phyloP scores from a whole-genome alignment of 2,888 invertebrate species.

The Elegia similella region DNA sequence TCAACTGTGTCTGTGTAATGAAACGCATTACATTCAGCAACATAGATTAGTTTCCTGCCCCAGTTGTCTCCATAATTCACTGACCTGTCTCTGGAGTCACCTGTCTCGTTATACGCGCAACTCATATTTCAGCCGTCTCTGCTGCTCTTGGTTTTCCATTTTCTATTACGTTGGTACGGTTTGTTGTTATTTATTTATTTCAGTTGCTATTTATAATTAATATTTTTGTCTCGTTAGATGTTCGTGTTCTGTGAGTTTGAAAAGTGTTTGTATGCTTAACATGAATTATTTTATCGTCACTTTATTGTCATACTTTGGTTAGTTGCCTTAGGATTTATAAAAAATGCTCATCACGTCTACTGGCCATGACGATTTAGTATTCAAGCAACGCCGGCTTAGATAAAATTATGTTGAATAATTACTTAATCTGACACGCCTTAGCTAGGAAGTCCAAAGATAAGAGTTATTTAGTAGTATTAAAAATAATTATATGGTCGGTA shows the following conservation, averaged over 20 bases:
- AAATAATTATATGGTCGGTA: too few relatives aligned
- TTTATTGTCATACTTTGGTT: neutral
- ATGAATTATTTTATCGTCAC: too few relatives aligned
- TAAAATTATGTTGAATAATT: slow-evolving; percentile 1
- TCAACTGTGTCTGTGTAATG: neutral
- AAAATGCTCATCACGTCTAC: neutral
- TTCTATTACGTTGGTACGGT: neutral
- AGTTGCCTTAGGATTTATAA: neutral
- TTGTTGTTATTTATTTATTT: too few relatives aligned
- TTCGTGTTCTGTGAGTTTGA: too few relatives aligned
- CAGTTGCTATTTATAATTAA: too few relatives aligned
- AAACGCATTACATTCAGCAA: too few relatives aligned
- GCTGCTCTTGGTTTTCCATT: neutral
- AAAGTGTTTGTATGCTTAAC: neutral
- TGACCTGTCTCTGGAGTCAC: neutral
- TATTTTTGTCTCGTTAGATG: too few relatives aligned
- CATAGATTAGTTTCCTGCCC: neutral
- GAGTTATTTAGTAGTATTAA: too few relatives aligned
- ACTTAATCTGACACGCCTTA: neutral
- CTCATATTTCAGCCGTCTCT: neutral
- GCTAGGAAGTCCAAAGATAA: neutral
- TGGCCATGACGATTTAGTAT: slow-evolving; percentile 1
- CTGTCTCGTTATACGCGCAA: neutral
- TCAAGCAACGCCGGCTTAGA: neutral
- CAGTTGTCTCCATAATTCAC: neutral